Percentiles rank a stretch among this genome's conserved stretches.
Evolutionary conservation across 2,797 vertebrate genomes (phyloP).

Genomic region (Acipenser transmontanus): DNA sequence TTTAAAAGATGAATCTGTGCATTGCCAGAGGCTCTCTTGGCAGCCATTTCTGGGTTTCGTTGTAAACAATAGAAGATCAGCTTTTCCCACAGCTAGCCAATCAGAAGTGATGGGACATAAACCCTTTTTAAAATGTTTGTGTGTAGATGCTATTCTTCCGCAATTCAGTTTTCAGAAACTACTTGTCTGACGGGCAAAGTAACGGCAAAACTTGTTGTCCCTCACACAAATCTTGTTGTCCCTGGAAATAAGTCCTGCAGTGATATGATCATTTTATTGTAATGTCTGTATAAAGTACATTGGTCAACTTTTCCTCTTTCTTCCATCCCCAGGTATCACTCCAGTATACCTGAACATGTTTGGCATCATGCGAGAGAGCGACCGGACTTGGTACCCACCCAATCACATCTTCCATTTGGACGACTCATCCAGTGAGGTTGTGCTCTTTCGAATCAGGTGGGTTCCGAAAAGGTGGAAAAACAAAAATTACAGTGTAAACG

Average conservation of each 20-base stretch:
- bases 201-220: no score
- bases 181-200: not conserved
- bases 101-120: no score
- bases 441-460: conserved; percentile 83
- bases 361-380: conserved; percentile 79
- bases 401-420: conserved; percentile 83
- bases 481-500: no score
- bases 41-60: no score
- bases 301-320: conserved; percentile 10
- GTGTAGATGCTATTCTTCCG: not conserved
- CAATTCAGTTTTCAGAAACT: not conserved
- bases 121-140: no score
- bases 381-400: conserved; percentile 82
- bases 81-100: no score
- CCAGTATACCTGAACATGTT: conserved; percentile 83
- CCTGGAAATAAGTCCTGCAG: not conserved
- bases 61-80: no score
- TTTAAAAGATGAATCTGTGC: no score
- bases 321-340: conserved; percentile 65
- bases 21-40: no score
- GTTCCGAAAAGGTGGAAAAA: not conserved
- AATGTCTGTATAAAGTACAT: no score
- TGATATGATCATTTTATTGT: not conserved
- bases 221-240: no score
- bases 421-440: conserved; percentile 54